Percentiles rank a stretch among this genome's conserved stretches.
Conservation (phyloP, 2,797 vertebrate genomes). For the Pangasius mekongensis region DNA sequence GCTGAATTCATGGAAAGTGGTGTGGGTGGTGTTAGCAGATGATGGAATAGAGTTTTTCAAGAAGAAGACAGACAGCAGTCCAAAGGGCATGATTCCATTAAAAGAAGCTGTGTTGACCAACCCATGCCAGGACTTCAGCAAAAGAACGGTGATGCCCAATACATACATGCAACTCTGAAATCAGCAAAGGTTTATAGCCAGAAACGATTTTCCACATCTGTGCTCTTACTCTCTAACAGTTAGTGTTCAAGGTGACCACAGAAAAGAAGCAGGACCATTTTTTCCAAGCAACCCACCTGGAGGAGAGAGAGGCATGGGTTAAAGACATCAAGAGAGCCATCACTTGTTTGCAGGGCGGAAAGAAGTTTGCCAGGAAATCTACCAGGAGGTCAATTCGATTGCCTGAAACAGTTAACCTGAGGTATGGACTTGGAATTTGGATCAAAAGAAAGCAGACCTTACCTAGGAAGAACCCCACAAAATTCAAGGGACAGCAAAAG, state of each 20-base stretch:
- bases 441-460: not conserved
- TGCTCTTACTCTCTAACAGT: conserved; percentile 67
- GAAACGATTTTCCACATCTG: not conserved
- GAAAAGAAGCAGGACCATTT: conserved; percentile 92
- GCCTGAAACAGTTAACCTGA: conserved; percentile 86
- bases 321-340: conserved; percentile 89
- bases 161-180: not conserved
- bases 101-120: conserved; percentile 83
- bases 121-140: conserved; percentile 90
- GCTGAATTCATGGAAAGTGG: conserved; percentile 90
- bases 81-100: conserved; percentile 96
- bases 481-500: not conserved
- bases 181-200: not conserved
- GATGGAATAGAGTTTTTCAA: conserved; percentile 94
- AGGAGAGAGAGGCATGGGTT: conserved; percentile 92
- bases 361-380: conserved; percentile 91
- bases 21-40: conserved; percentile 93
- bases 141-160: conserved; percentile 81
- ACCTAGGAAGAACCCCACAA: not conserved
- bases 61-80: conserved; percentile 87
- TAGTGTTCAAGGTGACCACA: conserved; percentile 90
- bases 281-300: conserved; percentile 91
- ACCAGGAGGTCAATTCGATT: conserved; percentile 90
- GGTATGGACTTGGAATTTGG: conserved; percentile 67
- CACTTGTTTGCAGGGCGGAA: conserved; percentile 82